Percentiles rank a stretch among this genome's conserved stretches.
Evolutionary conservation across 2,113 vertebrate genomes (phyloP).

Genomic region (Seriola quinqueradiata): DNA sequence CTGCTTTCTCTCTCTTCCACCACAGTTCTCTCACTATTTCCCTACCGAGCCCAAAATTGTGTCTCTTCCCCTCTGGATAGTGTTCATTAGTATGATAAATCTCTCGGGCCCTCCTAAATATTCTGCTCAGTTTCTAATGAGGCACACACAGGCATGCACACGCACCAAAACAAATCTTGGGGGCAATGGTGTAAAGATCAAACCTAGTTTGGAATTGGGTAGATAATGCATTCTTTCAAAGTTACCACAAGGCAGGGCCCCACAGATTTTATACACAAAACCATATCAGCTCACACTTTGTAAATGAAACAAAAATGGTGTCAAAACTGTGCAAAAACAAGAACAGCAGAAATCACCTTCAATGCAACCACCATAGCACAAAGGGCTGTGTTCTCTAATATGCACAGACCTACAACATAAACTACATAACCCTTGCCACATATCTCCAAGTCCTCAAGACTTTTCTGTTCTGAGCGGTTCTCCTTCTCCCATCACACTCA

Average conservation of each 20-base stretch:
- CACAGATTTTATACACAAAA: constrained; percentile 31
- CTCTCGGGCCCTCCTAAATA: constrained; percentile 65
- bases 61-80: constrained; percentile 58
- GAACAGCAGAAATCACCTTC: not conserved
- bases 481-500: not conserved
- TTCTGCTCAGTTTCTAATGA: constrained; percentile 67
- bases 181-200: constrained; percentile 39
- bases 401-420: not conserved
- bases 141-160: constrained; percentile 39
- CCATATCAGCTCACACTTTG: constrained; percentile 4
- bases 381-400: not conserved
- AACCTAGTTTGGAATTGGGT: constrained; percentile 35
- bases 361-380: not conserved
- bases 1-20: constrained; percentile 27
- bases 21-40: constrained; percentile 4
- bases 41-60: constrained; percentile 34
- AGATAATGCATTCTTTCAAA: constrained; percentile 45
- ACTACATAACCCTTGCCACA: not conserved
- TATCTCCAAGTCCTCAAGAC: not conserved
- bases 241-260: constrained; percentile 34
- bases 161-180: constrained; percentile 55
- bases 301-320: constrained; percentile 19
- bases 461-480: constrained; percentile 2
- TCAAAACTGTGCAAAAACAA: constrained; percentile 1
- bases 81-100: constrained; percentile 81